Evolutionary conservation across 2,888 invertebrate genomes (phyloP).

Genomic region (Thereva nobilitata): DNA sequence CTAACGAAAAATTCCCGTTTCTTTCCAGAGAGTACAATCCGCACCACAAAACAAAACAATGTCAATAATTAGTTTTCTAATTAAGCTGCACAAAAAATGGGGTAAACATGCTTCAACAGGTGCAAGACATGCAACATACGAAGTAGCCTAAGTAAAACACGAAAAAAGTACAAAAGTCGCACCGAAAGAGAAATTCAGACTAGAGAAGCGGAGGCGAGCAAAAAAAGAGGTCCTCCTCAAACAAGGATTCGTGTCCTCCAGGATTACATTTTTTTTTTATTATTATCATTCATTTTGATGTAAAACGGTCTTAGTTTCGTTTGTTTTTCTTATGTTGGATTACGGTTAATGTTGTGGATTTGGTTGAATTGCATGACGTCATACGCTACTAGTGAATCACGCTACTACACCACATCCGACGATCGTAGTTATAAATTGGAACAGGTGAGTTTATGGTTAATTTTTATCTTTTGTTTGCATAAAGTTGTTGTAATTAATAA

Average conservation of each 20-base stretch:
- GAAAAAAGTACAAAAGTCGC: too few relatives aligned
- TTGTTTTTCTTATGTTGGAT: constrained; percentile 10
- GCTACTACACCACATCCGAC: constrained; percentile 9
- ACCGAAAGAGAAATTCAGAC: too few relatives aligned
- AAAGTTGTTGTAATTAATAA: too few relatives aligned
- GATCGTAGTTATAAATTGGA: constrained; percentile 9
- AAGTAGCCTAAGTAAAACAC: constrained; percentile 6
- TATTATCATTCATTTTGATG: too few relatives aligned
- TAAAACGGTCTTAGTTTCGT: too few relatives aligned
- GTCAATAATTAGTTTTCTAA: constrained; percentile 18
- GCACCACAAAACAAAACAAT: constrained; percentile 3
- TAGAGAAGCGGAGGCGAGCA: too few relatives aligned
- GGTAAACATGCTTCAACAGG: not conserved
- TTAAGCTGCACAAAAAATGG: constrained; percentile 16
- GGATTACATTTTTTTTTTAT: too few relatives aligned
- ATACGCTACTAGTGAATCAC: constrained; percentile 16
- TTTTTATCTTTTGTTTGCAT: too few relatives aligned
- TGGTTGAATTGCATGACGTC: constrained; percentile 29
- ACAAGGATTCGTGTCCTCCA: too few relatives aligned
- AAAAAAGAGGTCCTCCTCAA: too few relatives aligned
- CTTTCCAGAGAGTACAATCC: constrained; percentile 9
- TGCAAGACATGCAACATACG: constrained; percentile 6
- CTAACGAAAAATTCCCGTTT: not conserved
- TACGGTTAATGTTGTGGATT: constrained; percentile 24
- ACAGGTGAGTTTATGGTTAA: constrained; percentile 9